These are phyloP conservation scores for Pachyseris speciosa DNA, from an alignment of 64 coral and sea anemone genomes.

Conservation along the genomic window DNA sequence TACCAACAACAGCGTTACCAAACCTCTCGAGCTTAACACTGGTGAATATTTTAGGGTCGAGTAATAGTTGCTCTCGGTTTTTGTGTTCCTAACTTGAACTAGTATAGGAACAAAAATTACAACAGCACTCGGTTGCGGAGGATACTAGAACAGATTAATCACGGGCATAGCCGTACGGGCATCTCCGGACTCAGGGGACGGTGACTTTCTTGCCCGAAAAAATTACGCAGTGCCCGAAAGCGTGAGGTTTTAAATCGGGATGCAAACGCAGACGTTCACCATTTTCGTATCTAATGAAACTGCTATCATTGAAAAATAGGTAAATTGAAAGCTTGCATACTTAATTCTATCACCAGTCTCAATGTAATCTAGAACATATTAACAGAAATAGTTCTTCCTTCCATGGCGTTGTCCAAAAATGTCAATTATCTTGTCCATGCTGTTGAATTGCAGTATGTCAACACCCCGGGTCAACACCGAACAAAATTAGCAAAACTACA, in stretches of 20 bases:
- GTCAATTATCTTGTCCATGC: too few species aligned
- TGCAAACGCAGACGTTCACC: neutral
- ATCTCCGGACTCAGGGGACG: neutral
- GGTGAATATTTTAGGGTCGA: too few species aligned
- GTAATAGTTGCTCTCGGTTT: too few species aligned
- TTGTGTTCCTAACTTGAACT: too few species aligned
- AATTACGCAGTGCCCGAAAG: neutral
- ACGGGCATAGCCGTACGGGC: neutral
- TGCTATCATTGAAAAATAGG: neutral
- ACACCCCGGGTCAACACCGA: neutral
- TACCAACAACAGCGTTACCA: too few species aligned
- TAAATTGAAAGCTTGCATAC: neutral
- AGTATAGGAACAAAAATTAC: too few species aligned
- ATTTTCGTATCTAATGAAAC: neutral
- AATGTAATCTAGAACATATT: conserved; percentile 1
- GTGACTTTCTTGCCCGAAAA: neutral
- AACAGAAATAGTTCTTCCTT: too few species aligned
- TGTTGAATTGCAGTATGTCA: conserved; percentile 2
- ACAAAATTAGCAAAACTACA: conserved; percentile 6
- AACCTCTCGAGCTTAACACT: too few species aligned
- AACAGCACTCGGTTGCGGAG: too few species aligned
- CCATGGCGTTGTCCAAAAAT: too few species aligned
- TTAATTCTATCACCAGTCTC: neutral
- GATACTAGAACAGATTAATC: too few species aligned
- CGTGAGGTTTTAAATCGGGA: neutral